These are phyloP conservation scores for Ips typographus DNA, from an alignment of 1,140 invertebrate genomes.

Conservation along the genomic window DNA sequence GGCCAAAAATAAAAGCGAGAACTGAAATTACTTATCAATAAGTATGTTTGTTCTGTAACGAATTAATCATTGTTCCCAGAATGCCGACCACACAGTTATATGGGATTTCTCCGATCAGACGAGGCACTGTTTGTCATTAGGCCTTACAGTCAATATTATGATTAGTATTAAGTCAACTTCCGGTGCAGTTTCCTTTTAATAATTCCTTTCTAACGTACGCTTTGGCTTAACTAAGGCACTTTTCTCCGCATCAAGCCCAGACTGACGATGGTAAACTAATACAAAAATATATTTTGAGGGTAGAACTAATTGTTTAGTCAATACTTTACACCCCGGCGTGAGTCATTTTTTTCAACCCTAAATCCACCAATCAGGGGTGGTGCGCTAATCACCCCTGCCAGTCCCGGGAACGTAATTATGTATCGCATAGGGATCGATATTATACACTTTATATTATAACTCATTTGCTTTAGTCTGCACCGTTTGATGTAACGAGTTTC, in stretches of 20 bases:
- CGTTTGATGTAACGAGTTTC: conserved; percentile 23
- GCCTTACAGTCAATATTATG: no score
- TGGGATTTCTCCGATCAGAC: no score
- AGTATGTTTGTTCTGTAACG: conserved; percentile 21
- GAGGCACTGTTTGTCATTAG: no score
- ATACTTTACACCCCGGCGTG: conserved; percentile 55
- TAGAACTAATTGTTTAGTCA: conserved; percentile 55
- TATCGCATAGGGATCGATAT: conserved; percentile 52
- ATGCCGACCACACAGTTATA: no score
- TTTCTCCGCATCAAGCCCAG: not conserved
- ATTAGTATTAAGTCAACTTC: no score
- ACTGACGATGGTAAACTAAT: conserved; percentile 33
- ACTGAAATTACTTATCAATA: conserved; percentile 16
- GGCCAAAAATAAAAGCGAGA: conserved; percentile 17
- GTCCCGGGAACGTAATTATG: conserved; percentile 51
- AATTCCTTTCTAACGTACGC: no score
- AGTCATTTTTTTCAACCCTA: conserved; percentile 54
- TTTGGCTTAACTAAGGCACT: no score
- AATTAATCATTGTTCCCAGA: conserved; percentile 17
- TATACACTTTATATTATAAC: conserved; percentile 43
- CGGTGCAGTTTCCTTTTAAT: no score
- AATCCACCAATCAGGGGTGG: conserved; percentile 50
- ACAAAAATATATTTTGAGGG: conserved; percentile 44
- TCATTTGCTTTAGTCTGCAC: conserved; percentile 22
- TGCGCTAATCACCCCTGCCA: conserved; percentile 51